These are phyloP conservation scores for Eurois occulta DNA, from an alignment of 2,888 invertebrate species.

Conservation along the genomic window DNA sequence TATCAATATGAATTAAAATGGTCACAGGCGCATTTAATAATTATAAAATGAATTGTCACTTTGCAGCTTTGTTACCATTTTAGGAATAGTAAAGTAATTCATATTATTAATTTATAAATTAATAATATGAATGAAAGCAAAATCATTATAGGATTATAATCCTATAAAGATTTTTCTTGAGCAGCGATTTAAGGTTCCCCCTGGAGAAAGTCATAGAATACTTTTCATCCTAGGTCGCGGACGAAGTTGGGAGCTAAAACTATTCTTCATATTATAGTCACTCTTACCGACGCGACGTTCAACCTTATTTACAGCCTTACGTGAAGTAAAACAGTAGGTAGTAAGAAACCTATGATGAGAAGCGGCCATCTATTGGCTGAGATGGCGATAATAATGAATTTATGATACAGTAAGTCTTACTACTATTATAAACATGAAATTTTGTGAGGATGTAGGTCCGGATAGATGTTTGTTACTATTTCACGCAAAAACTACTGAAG, in stretches of 20 bases:
- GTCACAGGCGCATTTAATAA: too few species aligned
- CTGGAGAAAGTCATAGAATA: background rate
- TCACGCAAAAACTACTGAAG: background rate
- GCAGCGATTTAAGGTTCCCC: too few species aligned
- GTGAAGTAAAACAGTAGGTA: background rate
- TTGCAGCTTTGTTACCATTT: too few species aligned
- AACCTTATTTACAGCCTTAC: background rate
- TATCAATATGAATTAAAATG: too few species aligned
- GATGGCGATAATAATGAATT: background rate
- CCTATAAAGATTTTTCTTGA: too few species aligned
- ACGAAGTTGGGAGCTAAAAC: background rate
- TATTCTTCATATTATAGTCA: background rate
- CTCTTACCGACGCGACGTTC: background rate
- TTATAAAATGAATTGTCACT: too few species aligned
- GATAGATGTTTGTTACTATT: background rate
- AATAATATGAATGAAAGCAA: too few species aligned
- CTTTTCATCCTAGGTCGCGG: background rate
- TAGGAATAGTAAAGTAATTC: too few species aligned
- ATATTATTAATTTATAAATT: too few species aligned
- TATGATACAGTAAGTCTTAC: background rate
- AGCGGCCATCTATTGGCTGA: background rate
- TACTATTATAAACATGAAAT: background rate
- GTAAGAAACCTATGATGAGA: background rate
- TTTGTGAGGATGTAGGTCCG: background rate
- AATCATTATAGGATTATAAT: too few species aligned